Evolutionary conservation across 2,888 invertebrate genomes (phyloP), one percentile per base, ranked within the genome.

Genomic region (Phyto melanocephala): DNA sequence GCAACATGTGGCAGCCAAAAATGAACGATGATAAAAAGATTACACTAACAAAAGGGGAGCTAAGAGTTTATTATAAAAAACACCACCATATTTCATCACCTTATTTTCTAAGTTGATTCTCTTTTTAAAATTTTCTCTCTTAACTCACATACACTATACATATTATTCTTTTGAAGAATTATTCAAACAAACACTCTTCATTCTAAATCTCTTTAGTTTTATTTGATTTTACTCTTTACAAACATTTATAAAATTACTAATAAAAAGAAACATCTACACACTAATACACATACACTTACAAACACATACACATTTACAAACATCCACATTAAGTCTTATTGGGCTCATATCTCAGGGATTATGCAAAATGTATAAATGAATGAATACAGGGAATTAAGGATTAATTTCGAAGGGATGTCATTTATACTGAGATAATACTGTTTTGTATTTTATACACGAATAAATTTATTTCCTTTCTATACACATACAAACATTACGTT

Each of bases 401-500:
- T 91, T 90, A 90, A 91, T 90, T 90, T 90, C 87, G 88, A 90
- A 90, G 90, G 90, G 90, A 90, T 90, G 90, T 90, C 91, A 90
- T 90, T 90, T 90, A 89, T 89, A 89, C 88, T 82, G 88, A 90
- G 91, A 90, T 90, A 91, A 91, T 90, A 87, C 89, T 87, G 87
- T 87, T 89, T 87, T 87, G 86, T 86, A 85, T 87, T 86, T 87
- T 85, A 85, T 86, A 85, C 87, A 86, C 86, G 86, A 85, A 84
- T 87, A 84, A 87, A 82, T 82, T 82, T 82, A 82, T 79, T 79
- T 82, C 79, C 75, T 82, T 77, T 76, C 45, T 47, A 78, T 33
- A 65, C 28, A 67, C 42, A 28, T 28, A 6, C 6, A 28, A 5
- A 28, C 4, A n/a, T n/a, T 28, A 37, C 33, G n/a, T 58, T 42